Percentiles rank a stretch among this genome's conserved stretches.
Evolutionary conservation across 2,113 vertebrate species (phyloP).

Genomic region (Cnemophilus loriae): DNA sequence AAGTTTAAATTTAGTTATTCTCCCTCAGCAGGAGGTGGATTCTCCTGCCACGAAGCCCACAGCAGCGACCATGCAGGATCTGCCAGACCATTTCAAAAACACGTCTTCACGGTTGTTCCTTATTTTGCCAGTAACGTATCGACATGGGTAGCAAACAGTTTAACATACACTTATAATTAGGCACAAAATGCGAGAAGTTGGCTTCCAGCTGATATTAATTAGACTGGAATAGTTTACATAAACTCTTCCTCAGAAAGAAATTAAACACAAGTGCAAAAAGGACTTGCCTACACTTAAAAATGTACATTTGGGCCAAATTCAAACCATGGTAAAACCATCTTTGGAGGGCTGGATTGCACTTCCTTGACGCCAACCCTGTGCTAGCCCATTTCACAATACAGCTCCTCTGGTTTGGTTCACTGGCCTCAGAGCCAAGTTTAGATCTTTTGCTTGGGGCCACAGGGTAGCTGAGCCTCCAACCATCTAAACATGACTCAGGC

Average conservation of each 20-base stretch:
- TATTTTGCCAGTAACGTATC: background rate
- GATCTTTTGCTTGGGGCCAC: background rate
- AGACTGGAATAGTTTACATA: constrained; percentile 28
- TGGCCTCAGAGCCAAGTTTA: background rate
- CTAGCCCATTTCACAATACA: background rate
- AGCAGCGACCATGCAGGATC: background rate
- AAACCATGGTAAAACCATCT: background rate
- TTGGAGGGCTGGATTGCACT: background rate
- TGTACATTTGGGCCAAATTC: background rate
- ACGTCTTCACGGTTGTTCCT: constrained; percentile 6
- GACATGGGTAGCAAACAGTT: constrained; percentile 2
- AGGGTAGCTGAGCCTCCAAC: background rate
- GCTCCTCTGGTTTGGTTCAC: background rate
- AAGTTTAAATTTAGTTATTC: constrained; percentile 67
- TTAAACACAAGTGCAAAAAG: background rate
- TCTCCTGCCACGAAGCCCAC: constrained; percentile 28
- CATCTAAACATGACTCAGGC: background rate
- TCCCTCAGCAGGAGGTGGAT: constrained; percentile 48
- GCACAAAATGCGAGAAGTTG: constrained; percentile 46
- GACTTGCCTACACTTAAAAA: background rate
- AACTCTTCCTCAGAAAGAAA: constrained; percentile 39
- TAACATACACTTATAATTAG: constrained; percentile 38
- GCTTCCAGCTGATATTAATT: constrained; percentile 56
- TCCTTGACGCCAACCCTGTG: background rate
- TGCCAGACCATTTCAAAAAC: constrained; percentile 32